These are phyloP conservation scores for Pseudococcus longispinus DNA, from an alignment of 2,888 invertebrate genomes.

Conservation along the genomic window DNA sequence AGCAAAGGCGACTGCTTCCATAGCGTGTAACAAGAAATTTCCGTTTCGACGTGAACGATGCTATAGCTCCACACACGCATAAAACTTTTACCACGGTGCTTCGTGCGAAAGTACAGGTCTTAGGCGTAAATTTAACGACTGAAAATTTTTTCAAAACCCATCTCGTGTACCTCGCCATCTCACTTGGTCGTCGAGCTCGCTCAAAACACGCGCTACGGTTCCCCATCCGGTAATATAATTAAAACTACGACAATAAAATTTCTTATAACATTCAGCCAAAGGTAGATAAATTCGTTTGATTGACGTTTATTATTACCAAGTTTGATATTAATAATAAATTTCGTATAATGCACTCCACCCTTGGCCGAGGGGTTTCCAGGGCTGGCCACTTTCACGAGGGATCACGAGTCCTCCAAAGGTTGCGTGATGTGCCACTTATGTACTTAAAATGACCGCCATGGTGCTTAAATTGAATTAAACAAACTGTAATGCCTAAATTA, in stretches of 20 bases:
- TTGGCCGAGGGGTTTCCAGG: neutral
- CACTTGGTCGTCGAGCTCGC: neutral
- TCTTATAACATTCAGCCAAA: neutral
- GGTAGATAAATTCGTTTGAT: constrained; percentile 23
- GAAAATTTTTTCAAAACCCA: neutral
- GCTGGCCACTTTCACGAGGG: neutral
- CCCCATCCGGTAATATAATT: neutral
- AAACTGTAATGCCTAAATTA: neutral
- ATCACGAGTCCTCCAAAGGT: neutral
- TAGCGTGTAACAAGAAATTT: constrained; percentile 24
- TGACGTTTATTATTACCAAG: constrained; percentile 18
- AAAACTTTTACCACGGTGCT: neutral
- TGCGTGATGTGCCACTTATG: neutral
- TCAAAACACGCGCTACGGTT: neutral
- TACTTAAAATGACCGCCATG: neutral
- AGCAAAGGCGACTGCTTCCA: neutral
- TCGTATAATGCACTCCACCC: neutral
- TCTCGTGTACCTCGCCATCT: neutral
- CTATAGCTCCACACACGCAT: neutral
- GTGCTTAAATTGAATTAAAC: neutral
- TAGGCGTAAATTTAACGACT: constrained; percentile 19
- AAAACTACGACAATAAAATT: constrained; percentile 28
- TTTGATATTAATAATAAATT: constrained; percentile 27
- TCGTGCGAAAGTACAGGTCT: neutral
- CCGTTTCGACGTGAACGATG: constrained; percentile 13